Evolutionary conservation across 2,113 vertebrate genomes (phyloP).

Genomic region (Muscicapa adusta): DNA sequence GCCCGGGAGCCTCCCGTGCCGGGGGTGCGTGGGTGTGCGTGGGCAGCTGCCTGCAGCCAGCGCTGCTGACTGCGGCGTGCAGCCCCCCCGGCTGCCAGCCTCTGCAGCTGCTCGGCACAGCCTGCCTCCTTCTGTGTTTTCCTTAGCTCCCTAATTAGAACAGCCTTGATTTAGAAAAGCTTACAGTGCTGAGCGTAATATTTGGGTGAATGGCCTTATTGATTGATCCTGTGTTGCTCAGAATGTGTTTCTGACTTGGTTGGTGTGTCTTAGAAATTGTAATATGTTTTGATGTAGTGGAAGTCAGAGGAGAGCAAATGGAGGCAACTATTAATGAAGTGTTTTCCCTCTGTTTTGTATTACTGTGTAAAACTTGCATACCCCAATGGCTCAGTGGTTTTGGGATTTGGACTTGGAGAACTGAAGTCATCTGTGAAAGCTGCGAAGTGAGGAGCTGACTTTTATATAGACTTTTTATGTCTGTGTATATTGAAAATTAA

Average conservation of each 20-base stretch:
- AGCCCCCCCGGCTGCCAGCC: neutral
- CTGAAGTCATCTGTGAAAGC: neutral
- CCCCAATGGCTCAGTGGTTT: neutral
- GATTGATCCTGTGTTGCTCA: neutral
- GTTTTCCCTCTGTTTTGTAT: neutral
- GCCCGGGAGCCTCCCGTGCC: accelerated
- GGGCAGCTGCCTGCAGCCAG: too few species aligned
- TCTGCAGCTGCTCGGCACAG: neutral
- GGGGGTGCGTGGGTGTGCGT: too few species aligned
- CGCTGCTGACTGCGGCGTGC: neutral
- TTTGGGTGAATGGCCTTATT: constrained; percentile 30
- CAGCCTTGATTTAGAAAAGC: neutral
- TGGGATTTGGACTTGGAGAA: neutral
- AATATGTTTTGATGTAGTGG: neutral
- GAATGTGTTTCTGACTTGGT: neutral
- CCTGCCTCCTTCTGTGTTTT: neutral
- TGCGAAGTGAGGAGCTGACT: neutral
- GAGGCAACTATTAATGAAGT: neutral
- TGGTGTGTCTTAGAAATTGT: neutral
- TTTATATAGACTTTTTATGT: too few species aligned
- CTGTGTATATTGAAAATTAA: neutral
- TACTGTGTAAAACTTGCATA: neutral
- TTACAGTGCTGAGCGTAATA: neutral
- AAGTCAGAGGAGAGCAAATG: neutral
- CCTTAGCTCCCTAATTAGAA: neutral